Base-by-base conservation (phyloP, 2,797 vertebrate species). In the Acipenser oxyrinchus region DNA sequence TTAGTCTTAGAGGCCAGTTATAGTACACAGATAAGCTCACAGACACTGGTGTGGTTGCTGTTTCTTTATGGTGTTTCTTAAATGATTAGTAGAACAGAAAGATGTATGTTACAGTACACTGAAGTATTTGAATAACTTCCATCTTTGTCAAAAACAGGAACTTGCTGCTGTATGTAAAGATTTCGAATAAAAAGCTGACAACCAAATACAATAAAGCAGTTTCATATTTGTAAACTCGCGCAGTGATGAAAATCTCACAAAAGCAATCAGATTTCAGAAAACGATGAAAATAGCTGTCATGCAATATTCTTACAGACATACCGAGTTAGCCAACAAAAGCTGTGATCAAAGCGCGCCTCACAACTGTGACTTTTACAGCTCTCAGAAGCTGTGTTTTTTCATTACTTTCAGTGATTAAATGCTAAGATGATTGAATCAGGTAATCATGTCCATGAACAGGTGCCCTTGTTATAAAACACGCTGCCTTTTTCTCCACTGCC, bases 401-500 rank as follows among this genome's bases (percentile, higher is more conserved):
- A 68, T 70, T 84, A 82, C 78, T 82, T 84, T 83, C 70, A 66
- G 64, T 84, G 82, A 90, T 85, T 83, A 85, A 86, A 73, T 75
- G 71, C 76, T 76, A 85, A 78, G 74, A 77, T 68, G 78, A 73
- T 76, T 82, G 79, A 83, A 73, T 76, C 83, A 79, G 80, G 77
- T 71, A 80, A 80, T 84, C 85, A 83, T 79, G 78, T 72, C 64
- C 77, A 67, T 73, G 75, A 88, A 77, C 77, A 85, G 79, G 76
- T 81, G 75, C 69, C 71, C 74, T 73, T 69, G 68, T 73, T 79
- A 84, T 81, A 72, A 82, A 78, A 78, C 61, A 79, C 71, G 70
- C 76, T 75, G 78, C 69, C 63, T 74, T 71, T 51, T 71, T 70
- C 37, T 64, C 70, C 74, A 73, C 23, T 78, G 75, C 68, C 75